Evolutionary conservation across 2,888 invertebrate species (phyloP).

Genomic region (Synergus itoensis): DNA sequence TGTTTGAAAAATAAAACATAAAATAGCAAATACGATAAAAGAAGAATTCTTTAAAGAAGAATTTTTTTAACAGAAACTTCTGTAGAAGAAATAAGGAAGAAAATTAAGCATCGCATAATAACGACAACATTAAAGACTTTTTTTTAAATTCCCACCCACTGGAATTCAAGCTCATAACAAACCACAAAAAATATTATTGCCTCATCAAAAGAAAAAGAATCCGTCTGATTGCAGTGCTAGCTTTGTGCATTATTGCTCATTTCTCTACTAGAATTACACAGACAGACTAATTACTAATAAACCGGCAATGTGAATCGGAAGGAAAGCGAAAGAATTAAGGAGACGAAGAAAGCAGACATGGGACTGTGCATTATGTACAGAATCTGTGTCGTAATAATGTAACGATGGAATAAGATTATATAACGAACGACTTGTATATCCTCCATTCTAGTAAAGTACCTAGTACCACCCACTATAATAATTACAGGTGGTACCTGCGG

Average conservation of each 20-base stretch:
- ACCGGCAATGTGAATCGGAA: conserved; percentile 39
- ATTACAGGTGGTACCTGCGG: not conserved
- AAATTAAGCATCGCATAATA: not conserved
- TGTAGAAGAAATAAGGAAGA: not conserved
- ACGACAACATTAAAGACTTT: not conserved
- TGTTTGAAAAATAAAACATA: too few relatives aligned
- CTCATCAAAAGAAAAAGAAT: conserved; percentile 27
- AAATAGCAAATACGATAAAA: not conserved
- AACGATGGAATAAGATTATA: conserved; percentile 25
- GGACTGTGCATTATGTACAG: conserved; percentile 56
- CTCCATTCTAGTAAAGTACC: not conserved
- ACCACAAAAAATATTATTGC: conserved; percentile 12
- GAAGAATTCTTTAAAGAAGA: not conserved
- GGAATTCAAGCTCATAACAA: not conserved
- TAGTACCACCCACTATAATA: conserved; percentile 3
- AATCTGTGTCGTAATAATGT: conserved; percentile 40
- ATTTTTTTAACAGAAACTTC: too few relatives aligned
- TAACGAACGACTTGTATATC: conserved; percentile 14
- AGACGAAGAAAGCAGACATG: conserved; percentile 2
- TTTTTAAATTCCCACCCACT: not conserved
- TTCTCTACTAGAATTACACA: conserved; percentile 16
- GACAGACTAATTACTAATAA: conserved; percentile 39
- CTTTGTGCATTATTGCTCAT: conserved; percentile 31
- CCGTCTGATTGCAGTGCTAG: not conserved
- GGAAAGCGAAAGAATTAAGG: conserved; percentile 14